A percentile compares a stretch with the other conserved stretches of the same genome.
phyloP scores from a whole-genome alignment of 2,113 vertebrate genomes.

The Entelurus aequoreus region DNA sequence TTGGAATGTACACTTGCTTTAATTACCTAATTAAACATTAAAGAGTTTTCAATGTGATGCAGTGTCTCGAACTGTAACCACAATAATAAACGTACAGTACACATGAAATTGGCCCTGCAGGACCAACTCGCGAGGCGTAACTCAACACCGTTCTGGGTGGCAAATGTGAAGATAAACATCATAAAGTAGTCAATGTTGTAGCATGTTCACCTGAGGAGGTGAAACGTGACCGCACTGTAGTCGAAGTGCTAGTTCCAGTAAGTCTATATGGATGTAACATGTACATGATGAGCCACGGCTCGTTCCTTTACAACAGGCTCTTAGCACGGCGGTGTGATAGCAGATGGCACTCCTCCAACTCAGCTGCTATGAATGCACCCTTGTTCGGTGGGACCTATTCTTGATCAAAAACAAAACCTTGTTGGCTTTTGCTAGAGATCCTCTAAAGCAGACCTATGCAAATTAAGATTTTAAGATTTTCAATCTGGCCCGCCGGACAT shows the following conservation, averaged over 20 bases:
- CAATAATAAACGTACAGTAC: slow-evolving; percentile 9
- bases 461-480: too few species aligned
- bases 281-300: slow-evolving; percentile 53
- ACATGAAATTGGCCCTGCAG: not conserved
- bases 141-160: slow-evolving; percentile 17
- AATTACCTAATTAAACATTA: too few species aligned
- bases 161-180: slow-evolving; percentile 24
- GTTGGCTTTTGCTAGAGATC: slow-evolving; percentile 55
- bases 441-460: slow-evolving; percentile 11
- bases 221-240: slow-evolving; percentile 9
- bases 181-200: slow-evolving; percentile 17
- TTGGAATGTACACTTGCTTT: too few species aligned
- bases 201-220: slow-evolving; percentile 23
- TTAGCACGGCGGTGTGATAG: slow-evolving; percentile 56
- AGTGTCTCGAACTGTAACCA: not conserved
- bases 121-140: slow-evolving; percentile 11
- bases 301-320: slow-evolving; percentile 47
- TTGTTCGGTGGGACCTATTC: slow-evolving; percentile 68
- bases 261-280: slow-evolving; percentile 60
- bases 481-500: too few species aligned
- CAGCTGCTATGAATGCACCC: slow-evolving; percentile 64
- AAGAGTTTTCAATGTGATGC: too few species aligned
- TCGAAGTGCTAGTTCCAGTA: slow-evolving; percentile 53
- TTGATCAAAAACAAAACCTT: slow-evolving; percentile 48
- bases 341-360: slow-evolving; percentile 58